Percentiles rank a stretch among this genome's conserved stretches.
Evolutionary conservation across 2,888 invertebrate species (phyloP).

Genomic region (Pachliopta kotzebuea): DNA sequence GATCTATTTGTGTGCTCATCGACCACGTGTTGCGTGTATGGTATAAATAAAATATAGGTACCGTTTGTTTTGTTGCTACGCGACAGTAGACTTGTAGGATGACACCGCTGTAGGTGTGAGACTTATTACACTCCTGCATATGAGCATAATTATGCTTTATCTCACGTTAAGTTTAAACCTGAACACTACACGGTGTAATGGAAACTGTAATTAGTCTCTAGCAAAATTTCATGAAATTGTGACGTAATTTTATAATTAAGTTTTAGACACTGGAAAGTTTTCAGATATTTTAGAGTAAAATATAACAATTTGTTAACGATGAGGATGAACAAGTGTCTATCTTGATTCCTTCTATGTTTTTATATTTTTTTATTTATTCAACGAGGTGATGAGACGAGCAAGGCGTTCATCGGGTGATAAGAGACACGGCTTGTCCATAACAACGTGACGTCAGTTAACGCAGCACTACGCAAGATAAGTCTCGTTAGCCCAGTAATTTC

Average conservation of each 20-base stretch:
- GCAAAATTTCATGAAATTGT: background rate
- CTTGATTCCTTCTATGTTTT: too few relatives aligned
- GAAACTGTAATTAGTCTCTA: background rate
- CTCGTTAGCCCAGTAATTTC: too few relatives aligned
- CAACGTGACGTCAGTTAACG: too few relatives aligned
- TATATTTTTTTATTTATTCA: too few relatives aligned
- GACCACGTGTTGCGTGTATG: conserved; percentile 23
- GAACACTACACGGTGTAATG: background rate
- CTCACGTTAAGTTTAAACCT: background rate
- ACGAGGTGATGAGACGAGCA: too few relatives aligned
- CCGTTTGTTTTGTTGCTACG: conserved; percentile 2
- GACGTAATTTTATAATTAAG: background rate
- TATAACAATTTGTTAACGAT: too few relatives aligned
- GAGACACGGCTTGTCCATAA: too few relatives aligned
- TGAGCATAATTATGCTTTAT: background rate
- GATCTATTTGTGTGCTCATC: conserved; percentile 24
- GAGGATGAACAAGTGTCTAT: too few relatives aligned
- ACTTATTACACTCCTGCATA: background rate
- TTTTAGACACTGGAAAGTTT: too few relatives aligned
- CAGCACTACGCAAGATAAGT: too few relatives aligned
- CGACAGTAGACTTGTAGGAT: background rate
- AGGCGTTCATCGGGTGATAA: too few relatives aligned
- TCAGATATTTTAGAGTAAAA: too few relatives aligned
- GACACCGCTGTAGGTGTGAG: background rate
- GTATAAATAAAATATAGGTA: conserved; percentile 5